A percentile compares a stretch with the other conserved stretches of the same genome.
These are phyloP conservation scores for Arctopsyche grandis DNA, from an alignment of 1,140 invertebrate species.

Conservation along the genomic window DNA sequence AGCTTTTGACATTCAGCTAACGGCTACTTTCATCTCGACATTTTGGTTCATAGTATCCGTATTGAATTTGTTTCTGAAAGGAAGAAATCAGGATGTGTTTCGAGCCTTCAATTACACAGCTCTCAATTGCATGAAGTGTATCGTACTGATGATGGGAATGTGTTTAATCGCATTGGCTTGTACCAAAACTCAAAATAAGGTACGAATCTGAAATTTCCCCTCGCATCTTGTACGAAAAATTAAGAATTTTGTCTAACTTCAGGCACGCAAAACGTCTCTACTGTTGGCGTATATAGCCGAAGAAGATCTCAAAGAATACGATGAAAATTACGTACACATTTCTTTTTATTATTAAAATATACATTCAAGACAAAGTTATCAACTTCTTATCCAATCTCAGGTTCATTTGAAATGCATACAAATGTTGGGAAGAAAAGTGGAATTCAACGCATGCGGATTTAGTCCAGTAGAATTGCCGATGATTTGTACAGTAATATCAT, in stretches of 20 bases:
- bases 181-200: slow-evolving; percentile 8
- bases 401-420: background rate
- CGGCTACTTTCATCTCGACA: slow-evolving; percentile 1
- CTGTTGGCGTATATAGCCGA: slow-evolving; percentile 22
- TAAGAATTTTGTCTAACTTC: too few species aligned
- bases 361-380: background rate
- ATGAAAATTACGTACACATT: background rate
- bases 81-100: background rate
- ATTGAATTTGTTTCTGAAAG: slow-evolving; percentile 4
- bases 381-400: background rate
- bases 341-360: background rate
- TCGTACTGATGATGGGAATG: background rate
- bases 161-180: background rate
- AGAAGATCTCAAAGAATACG: background rate
- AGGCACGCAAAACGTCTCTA: background rate
- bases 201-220: background rate
- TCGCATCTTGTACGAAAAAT: too few species aligned
- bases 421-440: background rate
- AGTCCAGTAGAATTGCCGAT: slow-evolving; percentile 4
- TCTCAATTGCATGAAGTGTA: background rate
- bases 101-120: background rate
- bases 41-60: slow-evolving; percentile 17
- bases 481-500: slow-evolving; percentile 12
- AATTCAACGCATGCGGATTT: background rate
- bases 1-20: background rate